Conservation (phyloP, 2,888 invertebrate genomes). For the Hyposoter didymator region DNA sequence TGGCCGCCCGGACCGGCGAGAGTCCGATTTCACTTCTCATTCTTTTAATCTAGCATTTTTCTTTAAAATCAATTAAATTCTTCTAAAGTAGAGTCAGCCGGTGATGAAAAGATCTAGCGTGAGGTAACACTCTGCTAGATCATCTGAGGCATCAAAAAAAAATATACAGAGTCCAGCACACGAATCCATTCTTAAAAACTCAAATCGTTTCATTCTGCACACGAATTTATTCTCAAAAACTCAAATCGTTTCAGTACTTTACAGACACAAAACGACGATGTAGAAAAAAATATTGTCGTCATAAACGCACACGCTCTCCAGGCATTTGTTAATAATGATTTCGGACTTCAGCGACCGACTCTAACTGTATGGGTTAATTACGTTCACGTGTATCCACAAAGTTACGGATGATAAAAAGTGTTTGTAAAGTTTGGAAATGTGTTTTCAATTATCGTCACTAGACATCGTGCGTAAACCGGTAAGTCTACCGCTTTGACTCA, state of each 20-base stretch:
- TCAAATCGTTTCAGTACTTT: constrained; percentile 7
- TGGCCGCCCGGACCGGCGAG: neutral
- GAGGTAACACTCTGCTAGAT: neutral
- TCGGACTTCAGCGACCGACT: constrained; percentile 26
- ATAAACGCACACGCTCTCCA: constrained; percentile 13
- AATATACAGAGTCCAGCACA: neutral
- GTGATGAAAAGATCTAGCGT: neutral
- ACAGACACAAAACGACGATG: constrained; percentile 17
- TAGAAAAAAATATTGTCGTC: constrained; percentile 25
- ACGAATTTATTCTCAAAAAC: neutral
- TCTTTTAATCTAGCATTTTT: too few species aligned
- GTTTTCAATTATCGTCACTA: constrained; percentile 23
- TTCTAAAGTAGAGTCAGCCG: neutral
- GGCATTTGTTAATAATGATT: constrained; percentile 29
- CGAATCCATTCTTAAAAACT: neutral
- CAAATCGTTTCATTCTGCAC: too few species aligned
- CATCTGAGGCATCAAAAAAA: constrained; percentile 7
- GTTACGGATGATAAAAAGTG: constrained; percentile 28
- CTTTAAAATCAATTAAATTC: neutral
- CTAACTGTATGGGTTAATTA: constrained; percentile 31
- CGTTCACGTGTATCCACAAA: constrained; percentile 18
- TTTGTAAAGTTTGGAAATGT: constrained; percentile 31
- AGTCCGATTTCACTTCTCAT: neutral
- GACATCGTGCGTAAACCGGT: constrained; percentile 32
- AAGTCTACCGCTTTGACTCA: constrained; percentile 29